A percentile compares a stretch with the other conserved stretches of the same genome.
Conservation (phyloP, 2,113 vertebrate species). For the human (Homo sapiens) region DNA sequence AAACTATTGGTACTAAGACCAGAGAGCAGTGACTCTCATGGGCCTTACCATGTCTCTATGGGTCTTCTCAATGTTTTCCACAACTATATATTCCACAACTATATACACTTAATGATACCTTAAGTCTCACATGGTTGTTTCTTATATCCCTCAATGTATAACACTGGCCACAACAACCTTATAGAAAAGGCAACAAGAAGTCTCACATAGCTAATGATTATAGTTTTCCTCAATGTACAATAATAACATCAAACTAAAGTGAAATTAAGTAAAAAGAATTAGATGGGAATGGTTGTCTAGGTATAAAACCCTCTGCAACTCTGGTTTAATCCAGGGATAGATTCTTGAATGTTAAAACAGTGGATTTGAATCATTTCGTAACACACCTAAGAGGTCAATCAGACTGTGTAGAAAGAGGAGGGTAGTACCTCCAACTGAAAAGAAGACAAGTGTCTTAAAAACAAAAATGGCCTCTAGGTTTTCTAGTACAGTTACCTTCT, state of each 20-base stretch:
- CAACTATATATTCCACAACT: neutral
- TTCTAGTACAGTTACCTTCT: neutral
- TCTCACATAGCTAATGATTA: neutral
- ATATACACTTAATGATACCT: neutral
- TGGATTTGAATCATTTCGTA: neutral
- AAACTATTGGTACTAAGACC: neutral
- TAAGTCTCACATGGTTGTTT: neutral
- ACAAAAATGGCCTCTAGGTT: neutral
- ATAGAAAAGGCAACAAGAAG: neutral
- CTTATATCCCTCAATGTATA: neutral
- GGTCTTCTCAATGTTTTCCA: neutral
- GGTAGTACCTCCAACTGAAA: neutral
- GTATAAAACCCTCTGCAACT: neutral
- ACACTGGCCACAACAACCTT: neutral
- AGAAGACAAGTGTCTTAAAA: neutral
- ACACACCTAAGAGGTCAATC: neutral
- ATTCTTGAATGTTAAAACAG: neutral
- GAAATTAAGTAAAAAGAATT: slow-evolving; percentile 24
- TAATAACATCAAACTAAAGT: neutral
- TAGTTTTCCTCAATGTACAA: neutral
- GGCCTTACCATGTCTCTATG: neutral
- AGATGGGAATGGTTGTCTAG: neutral
- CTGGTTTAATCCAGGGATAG: neutral
- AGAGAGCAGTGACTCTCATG: neutral
- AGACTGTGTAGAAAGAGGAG: neutral